Evolutionary conservation across 2,113 vertebrate species (phyloP).

Genomic region (Ctenomys sociabilis): DNA sequence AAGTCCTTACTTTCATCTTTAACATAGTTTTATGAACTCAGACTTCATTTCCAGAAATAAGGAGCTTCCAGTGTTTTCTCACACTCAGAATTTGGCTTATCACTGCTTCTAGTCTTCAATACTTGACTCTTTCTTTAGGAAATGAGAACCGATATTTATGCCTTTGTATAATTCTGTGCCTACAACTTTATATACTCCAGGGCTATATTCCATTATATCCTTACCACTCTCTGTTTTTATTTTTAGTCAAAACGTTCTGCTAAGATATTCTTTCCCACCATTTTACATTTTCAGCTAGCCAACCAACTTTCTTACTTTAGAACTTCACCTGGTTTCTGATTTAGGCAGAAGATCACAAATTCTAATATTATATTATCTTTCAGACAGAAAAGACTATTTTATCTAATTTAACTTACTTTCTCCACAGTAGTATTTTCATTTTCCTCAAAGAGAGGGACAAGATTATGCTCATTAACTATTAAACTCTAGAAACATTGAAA

Average conservation of each 20-base stretch:
- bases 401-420: constrained; percentile 34
- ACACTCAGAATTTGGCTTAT: neutral
- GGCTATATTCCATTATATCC: neutral
- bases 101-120: neutral
- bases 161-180: neutral
- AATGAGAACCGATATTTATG: neutral
- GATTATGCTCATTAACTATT: constrained; percentile 47
- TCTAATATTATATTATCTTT: constrained; percentile 24
- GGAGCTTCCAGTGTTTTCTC: neutral
- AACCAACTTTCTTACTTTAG: constrained; percentile 42
- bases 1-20: neutral
- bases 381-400: constrained; percentile 3
- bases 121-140: constrained; percentile 7
- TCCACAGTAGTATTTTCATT: neutral
- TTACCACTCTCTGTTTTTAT: neutral
- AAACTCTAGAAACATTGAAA: constrained; percentile 15
- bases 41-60: constrained; percentile 18
- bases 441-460: neutral
- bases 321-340: constrained; percentile 19
- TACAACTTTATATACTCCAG: neutral
- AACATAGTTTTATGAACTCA: constrained; percentile 55
- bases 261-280: neutral
- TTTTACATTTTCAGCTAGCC: constrained; percentile 33
- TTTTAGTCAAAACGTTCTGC: constrained; percentile 37
- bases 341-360: neutral